Evolutionary conservation across 2,113 vertebrate genomes (phyloP).

Genomic region (Mobula birostris): DNA sequence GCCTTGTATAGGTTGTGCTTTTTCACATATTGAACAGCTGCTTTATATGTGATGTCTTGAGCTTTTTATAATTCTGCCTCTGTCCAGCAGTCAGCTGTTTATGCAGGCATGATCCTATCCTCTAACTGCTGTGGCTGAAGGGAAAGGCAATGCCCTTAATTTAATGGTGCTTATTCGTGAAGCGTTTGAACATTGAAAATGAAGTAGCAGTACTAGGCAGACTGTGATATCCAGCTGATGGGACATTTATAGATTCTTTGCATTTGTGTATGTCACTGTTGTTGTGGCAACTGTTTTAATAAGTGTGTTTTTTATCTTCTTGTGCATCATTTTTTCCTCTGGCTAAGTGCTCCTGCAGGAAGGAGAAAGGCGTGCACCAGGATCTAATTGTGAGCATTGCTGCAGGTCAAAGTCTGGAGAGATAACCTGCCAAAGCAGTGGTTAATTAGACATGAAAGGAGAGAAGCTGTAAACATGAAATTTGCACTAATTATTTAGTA

Average conservation of each 20-base stretch:
- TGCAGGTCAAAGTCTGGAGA: slow-evolving; percentile 45
- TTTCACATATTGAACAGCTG: slow-evolving; percentile 39
- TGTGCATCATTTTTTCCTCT: slow-evolving; percentile 48
- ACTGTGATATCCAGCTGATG: slow-evolving; percentile 44
- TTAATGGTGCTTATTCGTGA: slow-evolving; percentile 42
- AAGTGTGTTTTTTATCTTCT: slow-evolving; percentile 60
- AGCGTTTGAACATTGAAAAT: slow-evolving; percentile 7
- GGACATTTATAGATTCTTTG: slow-evolving; percentile 45
- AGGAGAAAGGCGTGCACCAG: slow-evolving; percentile 44
- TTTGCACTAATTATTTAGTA: slow-evolving; percentile 51
- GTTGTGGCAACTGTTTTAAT: slow-evolving; percentile 71
- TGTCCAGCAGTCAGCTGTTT: slow-evolving; percentile 41
- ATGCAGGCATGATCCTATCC: slow-evolving; percentile 45
- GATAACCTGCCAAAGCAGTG: slow-evolving; percentile 42
- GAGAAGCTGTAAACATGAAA: slow-evolving; percentile 44
- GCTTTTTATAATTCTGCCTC: slow-evolving; percentile 38
- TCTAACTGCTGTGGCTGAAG: slow-evolving; percentile 44
- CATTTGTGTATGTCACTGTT: slow-evolving; percentile 62
- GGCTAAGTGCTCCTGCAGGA: slow-evolving; percentile 46
- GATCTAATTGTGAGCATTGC: slow-evolving; percentile 43
- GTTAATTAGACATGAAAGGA: slow-evolving; percentile 45
- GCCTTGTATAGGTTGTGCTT: not conserved
- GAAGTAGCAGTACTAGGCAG: slow-evolving; percentile 44
- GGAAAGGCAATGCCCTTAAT: slow-evolving; percentile 46
- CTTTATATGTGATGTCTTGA: slow-evolving; percentile 37